Conservation (phyloP, 2,797 vertebrate genomes). For the Sebastiscus albofasciatus region DNA sequence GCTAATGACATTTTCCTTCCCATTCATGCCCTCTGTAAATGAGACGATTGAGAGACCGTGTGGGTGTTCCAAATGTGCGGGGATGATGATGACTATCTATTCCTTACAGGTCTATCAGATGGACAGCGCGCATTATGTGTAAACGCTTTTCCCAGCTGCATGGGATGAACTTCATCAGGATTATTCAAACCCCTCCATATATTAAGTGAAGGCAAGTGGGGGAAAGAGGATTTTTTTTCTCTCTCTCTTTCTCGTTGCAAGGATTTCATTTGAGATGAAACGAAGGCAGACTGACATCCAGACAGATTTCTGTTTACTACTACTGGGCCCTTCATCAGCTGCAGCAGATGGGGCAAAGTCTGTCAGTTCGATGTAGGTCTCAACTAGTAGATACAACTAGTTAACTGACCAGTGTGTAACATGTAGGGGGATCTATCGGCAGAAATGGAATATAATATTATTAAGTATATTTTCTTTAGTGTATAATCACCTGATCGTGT, state of each 20-base stretch:
- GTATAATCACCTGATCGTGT: not conserved
- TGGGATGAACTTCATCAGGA: conserved; percentile 64
- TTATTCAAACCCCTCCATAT: conserved; percentile 55
- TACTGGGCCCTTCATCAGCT: conserved; percentile 44
- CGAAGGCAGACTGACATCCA: conserved; percentile 42
- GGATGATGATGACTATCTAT: conserved; percentile 70
- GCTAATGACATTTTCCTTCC: conserved; percentile 79
- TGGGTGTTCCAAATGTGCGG: conserved; percentile 70
- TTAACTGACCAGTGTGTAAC: not conserved
- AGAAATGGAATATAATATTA: not conserved
- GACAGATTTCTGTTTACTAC: conserved; percentile 53
- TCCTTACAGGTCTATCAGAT: conserved; percentile 76
- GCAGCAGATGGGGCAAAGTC: conserved; percentile 34
- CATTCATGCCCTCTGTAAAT: conserved; percentile 75
- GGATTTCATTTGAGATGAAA: conserved; percentile 57
- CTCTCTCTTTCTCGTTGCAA: conserved; percentile 2
- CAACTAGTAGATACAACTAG: not conserved
- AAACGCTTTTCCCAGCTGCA: conserved; percentile 62
- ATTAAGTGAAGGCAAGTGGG: conserved; percentile 53
- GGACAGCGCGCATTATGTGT: conserved; percentile 67
- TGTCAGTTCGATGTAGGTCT: conserved; percentile 20
- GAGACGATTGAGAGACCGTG: conserved; percentile 67
- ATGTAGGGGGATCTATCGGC: too few species aligned
- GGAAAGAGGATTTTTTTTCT: conserved; percentile 14
- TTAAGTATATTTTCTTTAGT: not conserved